Base-by-base conservation (phyloP, 2,113 vertebrate genomes). In the Oreochromis spilurus region DNA sequence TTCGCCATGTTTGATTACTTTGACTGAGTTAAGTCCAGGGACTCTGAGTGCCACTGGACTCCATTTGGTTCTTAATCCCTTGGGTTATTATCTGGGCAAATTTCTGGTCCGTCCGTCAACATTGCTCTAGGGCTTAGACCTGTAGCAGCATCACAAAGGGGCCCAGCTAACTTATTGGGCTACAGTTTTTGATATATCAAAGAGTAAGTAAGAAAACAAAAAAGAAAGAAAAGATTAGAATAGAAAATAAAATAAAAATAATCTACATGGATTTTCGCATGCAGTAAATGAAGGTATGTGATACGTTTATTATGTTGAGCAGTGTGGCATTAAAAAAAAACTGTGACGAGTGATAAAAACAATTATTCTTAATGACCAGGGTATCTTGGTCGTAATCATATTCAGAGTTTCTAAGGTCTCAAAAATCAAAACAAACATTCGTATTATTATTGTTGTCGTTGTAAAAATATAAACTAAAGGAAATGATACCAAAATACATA, bases 51-150 rank as follows among this genome's bases (percentile, higher is more conserved):
- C 88, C 54, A 81, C 54, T 65, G 48, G 60, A 89, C 78, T 84
- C 87, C 85, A 85, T 93, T 93, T 92, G 91, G 38, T 60, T 85
- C 70, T 87, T 96, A 95, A 96, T 96, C 92, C 93, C 87, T 94
- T 83, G 88, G 58, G 93, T 93, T 90, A 90, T 95, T 96, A 95
- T 91, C 85, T 90, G 26, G 83, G 82, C 85, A 88, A 89, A 58
- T 92, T 84, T 79, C 65, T 77, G 62, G 12, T 45, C 24, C 3
- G 6, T 82, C 43, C 10, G 24, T 83, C 65, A 38, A 17, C 21
- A 87, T 75, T 58, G 19, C 77, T 82, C 19, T 36, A 36, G 79
- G 67, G 55, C 24, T 14, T 38, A 57, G 70, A 77, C 84, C 85
- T 67, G 82, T 57, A 89, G 38, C 85, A 72, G 36, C 13, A 45